Percentiles rank a stretch among this genome's conserved stretches.
Conservation (phyloP, 2,113 vertebrate species). For the Pandion haliaetus region DNA sequence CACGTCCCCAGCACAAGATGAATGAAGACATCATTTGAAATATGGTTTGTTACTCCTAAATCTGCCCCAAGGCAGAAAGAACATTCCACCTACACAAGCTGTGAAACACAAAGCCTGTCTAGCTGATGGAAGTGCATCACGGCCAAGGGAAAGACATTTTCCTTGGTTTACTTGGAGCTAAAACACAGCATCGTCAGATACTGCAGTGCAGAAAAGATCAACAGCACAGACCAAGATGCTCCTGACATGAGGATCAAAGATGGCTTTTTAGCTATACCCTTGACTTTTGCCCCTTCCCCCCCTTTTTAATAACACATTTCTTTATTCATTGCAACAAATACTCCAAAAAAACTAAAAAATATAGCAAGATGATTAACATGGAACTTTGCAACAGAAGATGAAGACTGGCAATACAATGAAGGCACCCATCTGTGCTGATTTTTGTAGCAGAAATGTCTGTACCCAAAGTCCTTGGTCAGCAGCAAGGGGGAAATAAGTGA, state of each 20-base stretch:
- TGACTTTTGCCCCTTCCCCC: background rate
- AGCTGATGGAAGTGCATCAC: background rate
- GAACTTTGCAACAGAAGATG: background rate
- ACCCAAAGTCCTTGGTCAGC: background rate
- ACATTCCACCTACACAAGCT: background rate
- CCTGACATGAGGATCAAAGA: background rate
- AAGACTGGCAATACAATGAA: background rate
- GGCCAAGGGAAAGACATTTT: background rate
- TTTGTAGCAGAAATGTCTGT: background rate
- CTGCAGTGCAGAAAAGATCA: background rate
- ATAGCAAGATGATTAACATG: background rate
- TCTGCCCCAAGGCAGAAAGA: background rate
- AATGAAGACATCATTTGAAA: constrained; percentile 15
- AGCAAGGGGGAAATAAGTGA: background rate
- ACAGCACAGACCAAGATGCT: background rate
- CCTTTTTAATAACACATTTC: background rate
- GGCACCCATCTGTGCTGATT: background rate
- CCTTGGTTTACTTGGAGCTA: background rate
- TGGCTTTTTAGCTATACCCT: background rate
- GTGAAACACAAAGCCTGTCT: background rate
- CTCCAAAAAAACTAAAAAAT: background rate
- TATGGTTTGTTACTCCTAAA: background rate
- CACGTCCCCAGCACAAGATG: constrained; percentile 1
- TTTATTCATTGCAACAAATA: background rate
- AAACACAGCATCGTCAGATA: background rate